Evolutionary conservation across 2,113 vertebrate species (phyloP).

Genomic region (Dunckerocampus dactyliophorus): DNA sequence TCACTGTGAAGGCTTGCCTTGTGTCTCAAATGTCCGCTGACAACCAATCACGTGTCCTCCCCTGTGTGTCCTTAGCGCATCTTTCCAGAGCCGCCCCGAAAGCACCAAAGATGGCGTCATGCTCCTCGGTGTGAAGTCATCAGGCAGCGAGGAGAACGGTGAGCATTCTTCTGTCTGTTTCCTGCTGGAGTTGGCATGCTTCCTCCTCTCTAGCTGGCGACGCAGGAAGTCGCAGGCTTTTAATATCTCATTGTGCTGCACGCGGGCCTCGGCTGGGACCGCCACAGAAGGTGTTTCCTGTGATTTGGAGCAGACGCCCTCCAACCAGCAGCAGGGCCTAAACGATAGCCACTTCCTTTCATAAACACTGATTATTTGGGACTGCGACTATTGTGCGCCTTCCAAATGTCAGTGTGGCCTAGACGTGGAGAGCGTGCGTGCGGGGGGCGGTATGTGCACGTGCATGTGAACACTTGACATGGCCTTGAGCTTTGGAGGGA

Average conservation of each 20-base stretch:
- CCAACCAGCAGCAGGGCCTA: slow-evolving; percentile 54
- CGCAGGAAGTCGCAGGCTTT: slow-evolving; percentile 60
- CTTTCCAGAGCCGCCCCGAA: slow-evolving; percentile 72
- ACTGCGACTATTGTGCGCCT: slow-evolving; percentile 55
- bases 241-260: slow-evolving; percentile 71
- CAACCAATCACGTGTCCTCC: background rate
- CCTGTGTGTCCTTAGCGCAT: slow-evolving; percentile 56
- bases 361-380: slow-evolving; percentile 67
- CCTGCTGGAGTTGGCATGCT: slow-evolving; percentile 20
- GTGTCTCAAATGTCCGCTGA: background rate
- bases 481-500: slow-evolving; percentile 20
- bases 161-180: slow-evolving; percentile 34
- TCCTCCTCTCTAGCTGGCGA: slow-evolving; percentile 19
- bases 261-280: slow-evolving; percentile 26
- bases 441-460: background rate
- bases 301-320: slow-evolving; percentile 59
- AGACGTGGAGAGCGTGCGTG: background rate
- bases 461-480: slow-evolving; percentile 1
- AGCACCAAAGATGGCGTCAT: slow-evolving; percentile 74
- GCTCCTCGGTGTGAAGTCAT: slow-evolving; percentile 73
- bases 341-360: slow-evolving; percentile 68
- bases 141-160: slow-evolving; percentile 67
- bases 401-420: slow-evolving; percentile 59
- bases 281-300: slow-evolving; percentile 74
- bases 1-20: background rate